Evolutionary conservation across 1,140 invertebrate species (phyloP).

Genomic region (Achroia grisella): DNA sequence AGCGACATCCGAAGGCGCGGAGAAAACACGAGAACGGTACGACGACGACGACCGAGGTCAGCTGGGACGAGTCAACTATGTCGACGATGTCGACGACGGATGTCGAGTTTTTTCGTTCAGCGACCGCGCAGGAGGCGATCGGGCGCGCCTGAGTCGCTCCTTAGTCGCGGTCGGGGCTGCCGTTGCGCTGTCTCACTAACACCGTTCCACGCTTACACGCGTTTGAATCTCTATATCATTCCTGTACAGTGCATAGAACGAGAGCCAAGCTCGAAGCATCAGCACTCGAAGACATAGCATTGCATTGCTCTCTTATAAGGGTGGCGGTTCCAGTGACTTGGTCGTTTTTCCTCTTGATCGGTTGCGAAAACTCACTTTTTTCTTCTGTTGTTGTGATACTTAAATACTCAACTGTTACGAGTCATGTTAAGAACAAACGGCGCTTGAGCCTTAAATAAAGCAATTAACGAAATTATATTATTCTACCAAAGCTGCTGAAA

Average conservation of each 20-base stretch:
- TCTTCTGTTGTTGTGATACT: conserved; percentile 7
- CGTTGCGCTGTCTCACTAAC: conserved; percentile 61
- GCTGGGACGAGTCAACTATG: conserved; percentile 62
- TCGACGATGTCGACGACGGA: conserved; percentile 64
- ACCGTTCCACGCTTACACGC: conserved; percentile 55
- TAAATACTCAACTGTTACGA: conserved; percentile 13
- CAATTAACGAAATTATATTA: conserved; percentile 51
- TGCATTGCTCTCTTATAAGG: conserved; percentile 28
- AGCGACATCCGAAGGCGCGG: conserved; percentile 54
- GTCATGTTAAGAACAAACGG: conserved; percentile 5
- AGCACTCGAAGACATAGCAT: conserved; percentile 16
- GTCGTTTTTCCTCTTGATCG: neutral
- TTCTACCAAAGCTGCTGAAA: conserved; percentile 69
- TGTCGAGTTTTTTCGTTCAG: conserved; percentile 71
- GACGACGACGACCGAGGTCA: conserved; percentile 53
- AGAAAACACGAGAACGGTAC: conserved; percentile 62
- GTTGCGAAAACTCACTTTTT: neutral
- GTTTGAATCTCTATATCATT: conserved; percentile 38
- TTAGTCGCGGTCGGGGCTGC: conserved; percentile 56
- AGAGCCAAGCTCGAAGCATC: too few species aligned
- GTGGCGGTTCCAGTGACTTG: neutral
- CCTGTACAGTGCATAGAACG: conserved; percentile 33
- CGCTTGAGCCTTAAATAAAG: conserved; percentile 15
- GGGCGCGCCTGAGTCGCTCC: conserved; percentile 52
- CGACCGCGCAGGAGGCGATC: conserved; percentile 67